Evolutionary conservation across 2,797 vertebrate genomes (phyloP).

Genomic region (Oreochromis mossambicus): DNA sequence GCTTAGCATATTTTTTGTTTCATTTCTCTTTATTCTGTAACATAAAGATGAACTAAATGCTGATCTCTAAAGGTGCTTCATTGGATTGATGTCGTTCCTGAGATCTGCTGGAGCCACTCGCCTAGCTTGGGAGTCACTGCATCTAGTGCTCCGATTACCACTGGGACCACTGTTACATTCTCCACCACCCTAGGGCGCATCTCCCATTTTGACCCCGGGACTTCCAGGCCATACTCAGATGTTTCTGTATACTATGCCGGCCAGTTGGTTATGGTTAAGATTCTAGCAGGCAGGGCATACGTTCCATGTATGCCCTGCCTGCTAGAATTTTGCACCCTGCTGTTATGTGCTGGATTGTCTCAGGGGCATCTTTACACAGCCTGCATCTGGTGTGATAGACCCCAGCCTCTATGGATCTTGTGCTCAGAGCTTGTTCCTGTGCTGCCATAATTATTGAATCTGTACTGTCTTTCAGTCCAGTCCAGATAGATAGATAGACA

Average conservation of each 20-base stretch:
- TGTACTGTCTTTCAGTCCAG: background rate
- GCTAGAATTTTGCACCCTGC: background rate
- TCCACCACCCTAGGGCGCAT: background rate
- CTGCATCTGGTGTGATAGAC: background rate
- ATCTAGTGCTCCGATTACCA: background rate
- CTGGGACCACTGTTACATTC: background rate
- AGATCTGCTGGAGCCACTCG: background rate
- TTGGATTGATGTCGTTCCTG: background rate
- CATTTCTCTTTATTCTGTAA: background rate
- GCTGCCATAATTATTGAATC: background rate
- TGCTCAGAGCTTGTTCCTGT: background rate
- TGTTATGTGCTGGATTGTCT: background rate
- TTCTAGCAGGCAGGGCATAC: background rate
- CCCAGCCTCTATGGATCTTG: background rate
- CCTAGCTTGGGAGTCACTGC: background rate
- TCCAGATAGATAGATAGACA: background rate
- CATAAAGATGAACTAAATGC: background rate
- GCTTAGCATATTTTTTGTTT: background rate
- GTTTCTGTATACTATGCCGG: background rate
- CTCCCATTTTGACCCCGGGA: background rate
- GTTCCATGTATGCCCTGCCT: background rate
- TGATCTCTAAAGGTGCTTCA: background rate
- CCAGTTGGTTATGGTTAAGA: background rate
- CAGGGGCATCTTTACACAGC: background rate
- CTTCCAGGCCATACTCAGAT: background rate